Conservation (phyloP, 2,797 vertebrate species). For the Sebastes diaconus region DNA sequence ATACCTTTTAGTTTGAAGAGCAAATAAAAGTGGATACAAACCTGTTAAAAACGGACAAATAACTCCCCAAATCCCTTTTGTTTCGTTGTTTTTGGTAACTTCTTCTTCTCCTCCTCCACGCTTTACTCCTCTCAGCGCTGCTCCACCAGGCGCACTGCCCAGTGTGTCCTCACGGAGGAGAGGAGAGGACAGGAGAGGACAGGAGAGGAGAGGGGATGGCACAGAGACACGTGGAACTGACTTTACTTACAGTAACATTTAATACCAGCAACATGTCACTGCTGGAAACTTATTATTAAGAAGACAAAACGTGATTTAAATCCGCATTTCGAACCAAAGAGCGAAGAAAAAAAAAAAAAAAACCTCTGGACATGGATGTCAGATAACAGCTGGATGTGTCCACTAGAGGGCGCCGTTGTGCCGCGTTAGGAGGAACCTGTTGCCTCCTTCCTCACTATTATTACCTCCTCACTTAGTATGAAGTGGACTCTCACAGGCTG, state of each 20-base stretch:
- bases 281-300: background rate
- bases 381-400: conserved; percentile 6
- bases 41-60: conserved; percentile 6
- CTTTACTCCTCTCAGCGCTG: conserved; percentile 24
- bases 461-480: background rate
- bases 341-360: background rate
- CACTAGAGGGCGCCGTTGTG: conserved; percentile 64
- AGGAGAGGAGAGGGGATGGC: background rate
- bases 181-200: background rate
- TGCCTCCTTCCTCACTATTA: background rate
- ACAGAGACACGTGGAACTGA: background rate
- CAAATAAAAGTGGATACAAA: conserved; percentile 17
- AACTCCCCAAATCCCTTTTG: background rate
- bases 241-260: background rate
- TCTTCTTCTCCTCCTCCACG: conserved; percentile 14
- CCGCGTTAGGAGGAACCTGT: conserved; percentile 16
- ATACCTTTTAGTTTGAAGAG: rapidly evolving
- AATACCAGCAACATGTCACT: background rate
- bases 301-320: background rate
- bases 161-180: conserved; percentile 12
- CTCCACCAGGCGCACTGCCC: conserved; percentile 31
- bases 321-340: background rate
- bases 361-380: background rate
- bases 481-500: background rate
- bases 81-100: background rate